Evolutionary conservation across 2,797 vertebrate species (phyloP), one percentile per base, ranked within the genome.

Genomic region (Ciconia nigra): DNA sequence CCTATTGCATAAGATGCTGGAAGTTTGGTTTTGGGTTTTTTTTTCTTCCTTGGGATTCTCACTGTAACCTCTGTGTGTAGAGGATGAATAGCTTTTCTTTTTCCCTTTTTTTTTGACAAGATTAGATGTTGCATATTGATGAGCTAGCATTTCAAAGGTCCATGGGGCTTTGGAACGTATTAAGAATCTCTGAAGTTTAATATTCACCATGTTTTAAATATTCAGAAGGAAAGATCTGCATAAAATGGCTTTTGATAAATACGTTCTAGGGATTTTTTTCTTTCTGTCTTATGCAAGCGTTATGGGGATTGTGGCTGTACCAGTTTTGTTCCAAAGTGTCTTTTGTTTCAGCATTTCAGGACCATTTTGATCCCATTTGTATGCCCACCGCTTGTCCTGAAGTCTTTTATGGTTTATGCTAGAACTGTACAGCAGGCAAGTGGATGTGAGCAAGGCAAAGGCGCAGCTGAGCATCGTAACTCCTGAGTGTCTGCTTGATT

Each of bases 131-230:
- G 91, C 91, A 96, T 97, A 96, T 95, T 95, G 97, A 97, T 97
- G 94, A 96, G 85, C 87, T 89, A 97, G 90, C 83, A 83, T 96
- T 96, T 97, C 95, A 97, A 95, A 97, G 92, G 95, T 96, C 92
- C 15, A 0, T 84, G 77, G 95, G 90, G 91, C 91, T 97, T 97
- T 97, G 83, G 91, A 97, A 90, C 67, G 2, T 96, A 94, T 96
- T 95, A 96, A 93, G 84, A 87, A 88, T 96, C 90, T 96, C 97
- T 95, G 95, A 97, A 97, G 96, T 96, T 97, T 97, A 96, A 97
- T 96, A 96, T 96, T 96, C 95, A 78, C 95, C 73, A 84, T 74
- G 70, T 91, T 93, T 96, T 94, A 96, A 97, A 97, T 97, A 96
- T 97, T 96, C 96, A 97, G 82, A 93, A 96, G 96, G 73, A 96